phyloP scores from a whole-genome alignment of 2,113 vertebrate species.

The Calypte anna region DNA sequence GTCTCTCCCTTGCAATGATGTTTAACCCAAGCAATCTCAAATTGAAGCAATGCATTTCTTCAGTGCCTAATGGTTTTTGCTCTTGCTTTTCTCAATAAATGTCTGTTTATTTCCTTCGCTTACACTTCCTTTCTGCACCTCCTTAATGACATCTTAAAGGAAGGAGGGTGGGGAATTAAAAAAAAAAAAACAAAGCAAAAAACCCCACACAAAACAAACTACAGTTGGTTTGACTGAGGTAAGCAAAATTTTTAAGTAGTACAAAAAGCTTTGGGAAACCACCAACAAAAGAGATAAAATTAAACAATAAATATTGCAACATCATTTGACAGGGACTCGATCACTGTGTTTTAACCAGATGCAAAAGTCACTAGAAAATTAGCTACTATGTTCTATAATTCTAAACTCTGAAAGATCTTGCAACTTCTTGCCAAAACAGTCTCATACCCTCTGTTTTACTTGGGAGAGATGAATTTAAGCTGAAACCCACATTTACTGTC shows the following conservation, averaged over 20 bases:
- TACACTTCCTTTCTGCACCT: background rate
- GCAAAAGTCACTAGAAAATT: conserved; percentile 36
- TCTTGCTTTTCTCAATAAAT: background rate
- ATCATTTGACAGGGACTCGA: conserved; percentile 10
- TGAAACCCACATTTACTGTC: background rate
- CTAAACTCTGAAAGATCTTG: background rate
- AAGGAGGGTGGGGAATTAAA: too few relatives aligned
- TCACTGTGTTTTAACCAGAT: conserved; percentile 40
- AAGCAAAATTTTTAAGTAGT: conserved; percentile 19
- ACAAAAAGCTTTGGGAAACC: conserved; percentile 57
- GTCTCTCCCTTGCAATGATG: background rate
- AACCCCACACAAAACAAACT: background rate
- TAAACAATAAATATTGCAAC: conserved; percentile 54
- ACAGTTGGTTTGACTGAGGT: conserved; percentile 5
- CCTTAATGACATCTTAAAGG: background rate
- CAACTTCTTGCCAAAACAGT: background rate
- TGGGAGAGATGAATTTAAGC: background rate
- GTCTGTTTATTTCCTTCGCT: background rate
- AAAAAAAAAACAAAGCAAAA: background rate
- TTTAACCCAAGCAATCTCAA: background rate
- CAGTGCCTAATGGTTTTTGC: background rate
- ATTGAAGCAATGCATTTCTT: background rate
- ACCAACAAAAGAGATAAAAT: conserved; percentile 25
- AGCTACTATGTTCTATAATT: background rate
- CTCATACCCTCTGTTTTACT: background rate